phyloP scores from a whole-genome alignment of 2,797 vertebrate species.

The Agapornis canus region DNA sequence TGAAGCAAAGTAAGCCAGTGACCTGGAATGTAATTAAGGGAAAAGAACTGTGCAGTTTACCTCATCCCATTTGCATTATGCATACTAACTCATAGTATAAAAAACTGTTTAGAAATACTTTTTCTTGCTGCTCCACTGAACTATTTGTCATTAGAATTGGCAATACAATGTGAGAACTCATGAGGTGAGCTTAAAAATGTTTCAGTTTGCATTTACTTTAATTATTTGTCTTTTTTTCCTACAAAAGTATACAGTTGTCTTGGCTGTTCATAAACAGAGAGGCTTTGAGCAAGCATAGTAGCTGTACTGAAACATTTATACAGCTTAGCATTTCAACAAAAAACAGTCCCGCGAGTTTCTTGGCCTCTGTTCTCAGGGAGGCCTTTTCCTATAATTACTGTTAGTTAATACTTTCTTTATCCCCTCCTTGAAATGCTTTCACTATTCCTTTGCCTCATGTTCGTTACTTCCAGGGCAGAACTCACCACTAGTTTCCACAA shows the following conservation, averaged over 20 bases:
- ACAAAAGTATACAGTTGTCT: background rate
- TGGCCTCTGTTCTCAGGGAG: background rate
- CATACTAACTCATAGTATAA: background rate
- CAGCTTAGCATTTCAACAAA: background rate
- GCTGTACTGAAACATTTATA: background rate
- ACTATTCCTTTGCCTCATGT: background rate
- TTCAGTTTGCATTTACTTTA: background rate
- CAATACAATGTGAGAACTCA: background rate
- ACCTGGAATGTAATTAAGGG: conserved; percentile 15
- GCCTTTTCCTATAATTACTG: background rate
- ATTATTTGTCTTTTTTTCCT: background rate
- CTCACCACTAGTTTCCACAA: background rate
- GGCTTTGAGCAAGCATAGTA: background rate
- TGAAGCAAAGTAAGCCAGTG: background rate
- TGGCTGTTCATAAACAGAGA: background rate
- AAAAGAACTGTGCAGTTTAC: background rate
- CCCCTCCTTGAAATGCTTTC: background rate
- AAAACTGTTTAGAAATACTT: conserved; percentile 1
- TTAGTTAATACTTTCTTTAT: background rate
- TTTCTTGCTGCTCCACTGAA: background rate
- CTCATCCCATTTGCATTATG: conserved; percentile 15
- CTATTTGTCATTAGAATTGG: background rate
- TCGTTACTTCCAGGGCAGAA: background rate
- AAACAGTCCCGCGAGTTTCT: background rate
- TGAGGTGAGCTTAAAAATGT: background rate